These are phyloP conservation scores for Eciton burchellii DNA, from an alignment of 1,140 invertebrate genomes.

Conservation along the genomic window DNA sequence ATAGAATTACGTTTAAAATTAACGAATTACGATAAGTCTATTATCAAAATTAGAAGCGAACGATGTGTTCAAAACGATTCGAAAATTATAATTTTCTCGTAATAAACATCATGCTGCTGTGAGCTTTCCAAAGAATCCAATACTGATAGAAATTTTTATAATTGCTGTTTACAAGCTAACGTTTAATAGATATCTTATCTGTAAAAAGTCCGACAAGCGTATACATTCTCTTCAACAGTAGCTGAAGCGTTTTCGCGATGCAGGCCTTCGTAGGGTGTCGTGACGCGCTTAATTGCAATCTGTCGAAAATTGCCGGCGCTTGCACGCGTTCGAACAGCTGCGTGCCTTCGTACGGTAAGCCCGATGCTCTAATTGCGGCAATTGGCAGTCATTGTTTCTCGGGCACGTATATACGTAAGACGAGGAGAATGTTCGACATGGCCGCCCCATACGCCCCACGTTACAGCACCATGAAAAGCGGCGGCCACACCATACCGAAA, in stretches of 20 bases:
- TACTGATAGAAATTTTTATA: background rate
- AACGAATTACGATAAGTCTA: background rate
- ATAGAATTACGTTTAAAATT: background rate
- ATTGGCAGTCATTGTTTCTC: slow-evolving; percentile 67
- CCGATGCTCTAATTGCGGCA: slow-evolving; percentile 65
- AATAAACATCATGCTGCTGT: too few relatives aligned
- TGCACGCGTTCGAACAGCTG: slow-evolving; percentile 60
- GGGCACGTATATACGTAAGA: slow-evolving; percentile 41
- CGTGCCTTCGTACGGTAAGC: slow-evolving; percentile 63
- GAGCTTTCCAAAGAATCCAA: too few relatives aligned
- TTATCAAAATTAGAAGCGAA: background rate
- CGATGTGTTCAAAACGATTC: background rate
- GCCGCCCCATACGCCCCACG: background rate
- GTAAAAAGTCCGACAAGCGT: background rate
- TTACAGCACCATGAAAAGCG: slow-evolving; percentile 29
- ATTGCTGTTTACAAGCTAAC: background rate
- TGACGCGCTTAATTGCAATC: slow-evolving; percentile 46
- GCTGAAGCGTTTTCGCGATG: background rate
- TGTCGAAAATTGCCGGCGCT: slow-evolving; percentile 47
- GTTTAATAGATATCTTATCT: background rate
- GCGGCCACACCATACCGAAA: too few relatives aligned
- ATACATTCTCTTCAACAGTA: background rate
- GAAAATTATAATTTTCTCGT: background rate
- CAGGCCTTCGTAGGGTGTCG: slow-evolving; percentile 25
- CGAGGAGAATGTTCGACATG: slow-evolving; percentile 31